phyloP scores from a whole-genome alignment of 2,888 invertebrate genomes.

The Ectemnius lituratus region DNA sequence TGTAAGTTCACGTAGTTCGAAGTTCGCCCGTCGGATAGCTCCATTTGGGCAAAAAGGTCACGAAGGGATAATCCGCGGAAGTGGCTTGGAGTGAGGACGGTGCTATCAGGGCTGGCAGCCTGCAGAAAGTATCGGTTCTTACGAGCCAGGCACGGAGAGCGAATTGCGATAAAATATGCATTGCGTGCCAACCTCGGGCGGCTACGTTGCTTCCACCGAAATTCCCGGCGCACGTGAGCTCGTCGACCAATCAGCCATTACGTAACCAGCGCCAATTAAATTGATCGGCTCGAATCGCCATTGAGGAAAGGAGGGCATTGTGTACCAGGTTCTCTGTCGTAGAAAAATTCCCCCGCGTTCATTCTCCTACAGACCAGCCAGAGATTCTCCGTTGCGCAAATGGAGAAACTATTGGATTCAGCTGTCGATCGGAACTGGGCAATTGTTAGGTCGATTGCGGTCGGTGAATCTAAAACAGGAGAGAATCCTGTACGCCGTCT shows the following conservation, averaged over 20 bases:
- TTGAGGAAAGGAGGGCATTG: no score
- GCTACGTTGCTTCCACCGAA: constrained; percentile 12
- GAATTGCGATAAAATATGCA: constrained; percentile 51
- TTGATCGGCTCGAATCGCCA: no score
- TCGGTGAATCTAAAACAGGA: background rate
- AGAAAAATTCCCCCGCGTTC: no score
- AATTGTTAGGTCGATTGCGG: background rate
- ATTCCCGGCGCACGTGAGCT: constrained; percentile 32
- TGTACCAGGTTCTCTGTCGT: no score
- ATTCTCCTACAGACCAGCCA: constrained; percentile 5
- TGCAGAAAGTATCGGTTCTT: constrained; percentile 13
- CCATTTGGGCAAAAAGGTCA: constrained; percentile 1
- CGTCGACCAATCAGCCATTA: no score
- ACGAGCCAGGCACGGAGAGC: constrained; percentile 14
- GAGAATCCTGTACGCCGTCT: no score
- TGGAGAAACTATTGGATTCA: constrained; percentile 23
- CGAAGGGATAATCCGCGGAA: constrained; percentile 7
- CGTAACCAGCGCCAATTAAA: no score
- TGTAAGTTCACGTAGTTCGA: constrained; percentile 9
- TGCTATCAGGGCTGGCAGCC: background rate
- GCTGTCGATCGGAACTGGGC: constrained; percentile 13
- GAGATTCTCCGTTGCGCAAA: constrained; percentile 12
- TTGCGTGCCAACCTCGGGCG: constrained; percentile 40
- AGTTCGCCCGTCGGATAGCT: background rate
- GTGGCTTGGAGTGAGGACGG: constrained; percentile 3